Evolutionary conservation across 1,140 invertebrate species (phyloP).

Genomic region (Aphelenchoides besseyi): DNA sequence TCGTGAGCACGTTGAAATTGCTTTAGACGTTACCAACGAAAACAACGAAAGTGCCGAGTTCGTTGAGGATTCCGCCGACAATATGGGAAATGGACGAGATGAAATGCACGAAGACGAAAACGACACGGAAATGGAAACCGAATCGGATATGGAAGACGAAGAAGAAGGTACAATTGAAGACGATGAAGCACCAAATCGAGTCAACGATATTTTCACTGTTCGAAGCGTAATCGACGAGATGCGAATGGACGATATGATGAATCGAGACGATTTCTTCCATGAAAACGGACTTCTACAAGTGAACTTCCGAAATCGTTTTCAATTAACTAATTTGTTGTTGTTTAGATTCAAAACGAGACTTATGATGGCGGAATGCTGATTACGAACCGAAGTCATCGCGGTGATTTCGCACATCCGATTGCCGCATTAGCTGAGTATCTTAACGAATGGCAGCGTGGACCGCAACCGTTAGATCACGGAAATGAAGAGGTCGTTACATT

Average conservation of each 20-base stretch:
- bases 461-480: background rate
- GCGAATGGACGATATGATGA: background rate
- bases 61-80: constrained; percentile 19
- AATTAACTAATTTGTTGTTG: background rate
- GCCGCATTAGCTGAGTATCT: constrained; percentile 43
- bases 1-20: background rate
- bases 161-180: constrained; percentile 38
- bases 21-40: background rate
- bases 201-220: background rate
- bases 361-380: too few species aligned
- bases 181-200: too few species aligned
- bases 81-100: constrained; percentile 10
- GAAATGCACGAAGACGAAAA: constrained; percentile 27
- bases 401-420: too few species aligned
- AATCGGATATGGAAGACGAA: constrained; percentile 37
- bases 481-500: background rate
- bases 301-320: background rate
- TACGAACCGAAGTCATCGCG: too few species aligned
- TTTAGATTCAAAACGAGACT: constrained; percentile 31
- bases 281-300: background rate
- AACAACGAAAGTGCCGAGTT: background rate
- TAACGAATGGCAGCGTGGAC: background rate
- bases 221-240: constrained; percentile 13
- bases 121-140: constrained; percentile 29
- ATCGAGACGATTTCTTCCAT: background rate